Evolutionary conservation across 2,797 vertebrate species (phyloP).

Genomic region (Macrochelys suwanniensis): DNA sequence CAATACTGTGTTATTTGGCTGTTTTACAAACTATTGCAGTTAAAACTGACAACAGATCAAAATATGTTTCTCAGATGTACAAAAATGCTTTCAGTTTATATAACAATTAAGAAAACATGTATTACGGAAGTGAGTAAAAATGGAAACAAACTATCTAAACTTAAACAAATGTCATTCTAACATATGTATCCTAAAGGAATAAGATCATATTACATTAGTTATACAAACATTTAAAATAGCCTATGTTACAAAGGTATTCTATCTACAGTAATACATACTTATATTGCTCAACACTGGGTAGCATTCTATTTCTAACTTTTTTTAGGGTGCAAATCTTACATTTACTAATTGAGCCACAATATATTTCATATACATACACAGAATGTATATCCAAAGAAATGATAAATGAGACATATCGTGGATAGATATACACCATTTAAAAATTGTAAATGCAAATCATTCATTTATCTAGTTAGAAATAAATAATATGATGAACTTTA

Average conservation of each 20-base stretch:
- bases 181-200: background rate
- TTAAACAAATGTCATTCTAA: background rate
- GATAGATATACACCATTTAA: background rate
- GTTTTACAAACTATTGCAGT: background rate
- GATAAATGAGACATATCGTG: background rate
- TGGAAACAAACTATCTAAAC: rapidly evolving
- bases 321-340: background rate
- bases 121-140: background rate
- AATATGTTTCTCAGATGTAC: background rate
- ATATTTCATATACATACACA: background rate
- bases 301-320: background rate
- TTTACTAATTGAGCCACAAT: background rate
- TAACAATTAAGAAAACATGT: background rate
- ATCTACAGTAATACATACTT: background rate
- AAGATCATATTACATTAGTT: background rate
- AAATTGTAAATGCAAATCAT: background rate
- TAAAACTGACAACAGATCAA: background rate
- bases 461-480: background rate
- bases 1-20: background rate
- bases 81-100: background rate
- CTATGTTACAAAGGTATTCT: background rate
- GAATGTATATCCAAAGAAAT: too few species aligned
- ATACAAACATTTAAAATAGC: background rate
- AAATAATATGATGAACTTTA: background rate
- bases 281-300: background rate